Evolutionary conservation across 2,888 invertebrate species (phyloP), one percentile per base, ranked within the genome.

Genomic region (Ceraclea dissimilis): DNA sequence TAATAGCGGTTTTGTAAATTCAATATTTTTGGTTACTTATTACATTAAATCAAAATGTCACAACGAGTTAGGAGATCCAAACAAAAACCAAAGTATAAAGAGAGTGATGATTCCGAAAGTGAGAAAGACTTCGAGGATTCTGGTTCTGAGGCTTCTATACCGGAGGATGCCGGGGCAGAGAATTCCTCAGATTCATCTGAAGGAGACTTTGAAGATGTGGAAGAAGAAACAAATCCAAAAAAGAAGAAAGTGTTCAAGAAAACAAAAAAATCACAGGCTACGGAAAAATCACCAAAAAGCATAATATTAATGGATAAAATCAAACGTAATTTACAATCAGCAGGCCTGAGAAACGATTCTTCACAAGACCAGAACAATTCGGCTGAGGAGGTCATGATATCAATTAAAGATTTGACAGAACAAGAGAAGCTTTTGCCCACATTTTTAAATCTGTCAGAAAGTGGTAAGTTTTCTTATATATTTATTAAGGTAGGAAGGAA

Each of bases 41-140:
- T 26, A 6, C 26, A 6, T 26, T 26, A 26, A 26, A 39, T 39
- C 13, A 39, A 39, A 39, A 58, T 58, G 58, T 51, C 54, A 18
- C 17, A 33, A 16, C 54, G 10, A 67, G 75, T 31, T 74, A 76
- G 60, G 75, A 74, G 66, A 66, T 69, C 17, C 70, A 71, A 49
- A 75, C 73, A 1, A 70, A 73, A 5, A 75, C 74, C 60, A 72
- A 74, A 69, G 48, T 58, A 58, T 26, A 58, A 58, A 16, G 71
- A 76, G 62, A 74, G 74, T 50, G 68, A 69, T 33, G 69, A 70
- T 18, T 74, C 73, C 60, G 75, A 73, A 39, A 51, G 39, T 1
- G 70, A 66, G 33, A 70, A 70, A 60, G 76, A 76, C 65, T 78
- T 74, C 56, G 75, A 74, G 63, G 78, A 77, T 67, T 77, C 78